Conservation (phyloP, 2,797 vertebrate genomes). For the Triplophysa yarkandensis region DNA sequence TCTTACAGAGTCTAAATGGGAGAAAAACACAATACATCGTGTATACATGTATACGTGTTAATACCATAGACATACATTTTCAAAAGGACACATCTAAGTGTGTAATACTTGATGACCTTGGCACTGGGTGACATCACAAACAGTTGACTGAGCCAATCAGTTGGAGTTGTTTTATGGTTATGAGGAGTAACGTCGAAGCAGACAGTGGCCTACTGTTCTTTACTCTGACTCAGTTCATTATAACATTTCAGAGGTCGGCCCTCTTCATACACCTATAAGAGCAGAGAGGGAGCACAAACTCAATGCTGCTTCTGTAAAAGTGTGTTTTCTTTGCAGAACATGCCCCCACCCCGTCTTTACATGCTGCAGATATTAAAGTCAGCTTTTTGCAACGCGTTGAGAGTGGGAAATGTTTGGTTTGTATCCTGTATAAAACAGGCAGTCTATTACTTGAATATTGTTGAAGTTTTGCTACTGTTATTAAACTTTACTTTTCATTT, state of each 20-base stretch:
- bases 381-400: slow-evolving; percentile 32
- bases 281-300: slow-evolving; percentile 40
- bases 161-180: neutral
- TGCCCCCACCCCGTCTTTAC: slow-evolving; percentile 1
- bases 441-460: slow-evolving; percentile 1
- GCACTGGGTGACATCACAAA: slow-evolving; percentile 11
- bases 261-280: slow-evolving; percentile 34
- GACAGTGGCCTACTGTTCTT: slow-evolving; percentile 52
- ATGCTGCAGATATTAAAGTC: slow-evolving; percentile 35
- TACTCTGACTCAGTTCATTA: slow-evolving; percentile 42
- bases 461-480: too few species aligned
- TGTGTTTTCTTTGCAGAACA: slow-evolving; percentile 8
- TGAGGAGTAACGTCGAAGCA: slow-evolving; percentile 16
- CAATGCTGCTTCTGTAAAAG: slow-evolving; percentile 43
- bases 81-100: neutral
- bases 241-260: slow-evolving; percentile 24
- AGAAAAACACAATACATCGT: too few species aligned
- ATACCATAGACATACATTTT: too few species aligned
- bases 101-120: neutral
- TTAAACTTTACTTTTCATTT: too few species aligned
- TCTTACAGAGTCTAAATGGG: too few species aligned
- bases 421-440: slow-evolving; percentile 18
- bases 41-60: too few species aligned
- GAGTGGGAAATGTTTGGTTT: slow-evolving; percentile 34
- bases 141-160: slow-evolving; percentile 39